Evolutionary conservation across 2,113 vertebrate species (phyloP).

Genomic region (Urocolius indicus): DNA sequence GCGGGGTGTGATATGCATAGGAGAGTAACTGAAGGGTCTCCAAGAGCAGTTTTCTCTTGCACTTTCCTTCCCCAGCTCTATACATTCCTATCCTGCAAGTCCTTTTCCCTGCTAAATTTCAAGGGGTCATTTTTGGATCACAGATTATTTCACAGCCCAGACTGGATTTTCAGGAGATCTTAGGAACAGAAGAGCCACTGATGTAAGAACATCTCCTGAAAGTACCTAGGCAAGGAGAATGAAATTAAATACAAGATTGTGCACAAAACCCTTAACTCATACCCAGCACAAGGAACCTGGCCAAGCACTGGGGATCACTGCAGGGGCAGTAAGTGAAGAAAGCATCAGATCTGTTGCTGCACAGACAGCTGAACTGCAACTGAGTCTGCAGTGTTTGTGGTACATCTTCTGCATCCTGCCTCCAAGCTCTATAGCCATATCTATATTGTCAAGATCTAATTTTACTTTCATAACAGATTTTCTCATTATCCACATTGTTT

Average conservation of each 20-base stretch:
- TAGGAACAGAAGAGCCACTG: not conserved
- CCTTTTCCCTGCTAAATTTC: not conserved
- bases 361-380: not conserved
- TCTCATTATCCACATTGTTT: not conserved
- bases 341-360: not conserved
- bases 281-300: not conserved
- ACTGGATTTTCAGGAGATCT: not conserved
- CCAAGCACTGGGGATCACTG: not conserved
- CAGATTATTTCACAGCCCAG: not conserved
- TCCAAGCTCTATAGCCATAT: not conserved
- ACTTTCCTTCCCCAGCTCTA: not conserved
- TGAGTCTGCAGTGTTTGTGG: not conserved
- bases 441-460: not conserved
- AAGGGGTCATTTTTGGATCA: not conserved
- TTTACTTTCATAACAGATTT: not conserved
- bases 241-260: not conserved
- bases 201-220: not conserved
- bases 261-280: not conserved
- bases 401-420: not conserved
- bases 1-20: not conserved
- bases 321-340: not conserved
- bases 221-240: not conserved
- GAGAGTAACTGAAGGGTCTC: not conserved
- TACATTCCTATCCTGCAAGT: not conserved
- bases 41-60: not conserved